Base-by-base conservation (phyloP, 2,888 invertebrate genomes). In the Acrobasis suavella region DNA sequence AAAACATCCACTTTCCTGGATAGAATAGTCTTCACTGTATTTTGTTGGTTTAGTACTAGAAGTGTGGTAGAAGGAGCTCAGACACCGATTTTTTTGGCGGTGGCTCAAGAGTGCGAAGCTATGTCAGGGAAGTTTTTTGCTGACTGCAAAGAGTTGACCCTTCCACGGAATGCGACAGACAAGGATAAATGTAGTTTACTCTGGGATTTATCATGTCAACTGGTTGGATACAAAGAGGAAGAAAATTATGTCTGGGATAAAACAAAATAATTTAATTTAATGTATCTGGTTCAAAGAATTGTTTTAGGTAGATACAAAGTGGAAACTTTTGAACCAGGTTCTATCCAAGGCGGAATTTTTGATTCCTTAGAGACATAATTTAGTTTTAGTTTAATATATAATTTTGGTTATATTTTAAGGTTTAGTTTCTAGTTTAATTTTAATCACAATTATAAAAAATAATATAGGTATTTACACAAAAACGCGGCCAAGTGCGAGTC, bases 51-150 rank as follows among this genome's bases (percentile, higher is more conserved):
- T 5, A 37, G 15, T 39, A 9, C 50, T 14, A 60, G 60, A 39
- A 60, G 16, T 16, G 39, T 16, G 1, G 1, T 16, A 5, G 60
- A 60, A 38, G 60, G 38, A 7, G 60, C 60, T 12, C 60, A 60
- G 17, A 60, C 60, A 12, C 14, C 51, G 1, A 60, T 60, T 7
- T 51, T 51, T 39, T 17, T 60, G 17, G 37, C 60, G 12, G 60
- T 60, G 51, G 38, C 60, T 51, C 17, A 60, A 5, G 51, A 60
- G 51, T 16, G 50, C 9, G 51, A 50, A 9, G 8, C 14, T 8
- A 10, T 60, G 2, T 51, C 60, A 0, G 60, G 60, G 6, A 60
- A 60, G 12, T 51, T 39, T 39, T 60, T 17, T 39, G 16, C 37
- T 12, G 60, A 60, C 17, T 60, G 51, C 50, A n/a, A 37, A 14